Evolutionary conservation across 2,113 vertebrate species (phyloP).

Genomic region (Anser brachyrhynchus): DNA sequence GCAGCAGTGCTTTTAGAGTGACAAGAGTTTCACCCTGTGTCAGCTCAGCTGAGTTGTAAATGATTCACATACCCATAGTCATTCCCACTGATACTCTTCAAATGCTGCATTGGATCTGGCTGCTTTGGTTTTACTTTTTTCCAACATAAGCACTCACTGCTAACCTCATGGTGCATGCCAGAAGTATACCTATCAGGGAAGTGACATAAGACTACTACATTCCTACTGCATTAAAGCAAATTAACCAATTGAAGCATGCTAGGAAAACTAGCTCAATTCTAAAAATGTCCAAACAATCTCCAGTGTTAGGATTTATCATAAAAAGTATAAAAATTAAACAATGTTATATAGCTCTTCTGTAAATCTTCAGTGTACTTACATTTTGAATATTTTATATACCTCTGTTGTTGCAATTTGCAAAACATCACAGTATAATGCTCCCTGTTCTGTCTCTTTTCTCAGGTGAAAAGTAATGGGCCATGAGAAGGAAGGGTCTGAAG

Average conservation of each 20-base stretch:
- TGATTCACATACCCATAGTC: rapidly evolving
- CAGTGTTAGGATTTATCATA: no score
- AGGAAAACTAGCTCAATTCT: neutral
- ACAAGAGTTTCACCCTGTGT: neutral
- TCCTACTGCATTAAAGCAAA: neutral
- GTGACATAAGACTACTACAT: neutral
- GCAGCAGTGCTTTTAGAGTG: neutral
- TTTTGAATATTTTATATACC: no score
- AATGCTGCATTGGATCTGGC: neutral
- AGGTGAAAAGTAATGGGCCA: no score
- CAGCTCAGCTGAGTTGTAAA: neutral
- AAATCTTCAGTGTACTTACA: no score
- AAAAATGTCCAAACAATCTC: neutral
- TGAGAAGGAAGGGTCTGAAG: no score
- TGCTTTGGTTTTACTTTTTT: neutral
- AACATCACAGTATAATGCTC: no score
- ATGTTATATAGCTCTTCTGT: no score
- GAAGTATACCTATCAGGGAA: neutral
- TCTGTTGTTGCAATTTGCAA: no score
- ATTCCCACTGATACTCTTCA: neutral
- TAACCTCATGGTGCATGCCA: neutral
- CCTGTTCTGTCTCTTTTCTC: no score
- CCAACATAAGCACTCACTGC: neutral
- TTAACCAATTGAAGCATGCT: neutral
- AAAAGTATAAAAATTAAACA: no score